Evolutionary conservation across 1,140 invertebrate genomes (phyloP).

Genomic region (Nomia melanderi): DNA sequence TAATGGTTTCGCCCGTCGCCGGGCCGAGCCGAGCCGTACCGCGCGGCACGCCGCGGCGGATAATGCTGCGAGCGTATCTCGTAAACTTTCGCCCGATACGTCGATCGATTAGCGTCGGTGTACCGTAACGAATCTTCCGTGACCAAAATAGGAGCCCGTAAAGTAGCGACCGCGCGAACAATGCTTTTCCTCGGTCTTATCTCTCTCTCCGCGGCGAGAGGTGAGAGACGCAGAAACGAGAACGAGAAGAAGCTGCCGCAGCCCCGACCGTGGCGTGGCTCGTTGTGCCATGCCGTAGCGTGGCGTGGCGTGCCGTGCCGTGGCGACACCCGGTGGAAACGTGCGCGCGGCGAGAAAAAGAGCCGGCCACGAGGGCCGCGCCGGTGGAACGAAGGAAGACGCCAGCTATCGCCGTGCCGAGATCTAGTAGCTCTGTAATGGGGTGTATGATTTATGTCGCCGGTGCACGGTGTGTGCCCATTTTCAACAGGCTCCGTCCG

Average conservation of each 20-base stretch:
- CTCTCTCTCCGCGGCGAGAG: background rate
- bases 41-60: too few relatives aligned
- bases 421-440: conserved; percentile 77
- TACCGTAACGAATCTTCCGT: conserved; percentile 37
- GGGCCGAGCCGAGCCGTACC: too few relatives aligned
- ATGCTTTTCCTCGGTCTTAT: conserved; percentile 42
- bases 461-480: conserved; percentile 55
- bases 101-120: conserved; percentile 39
- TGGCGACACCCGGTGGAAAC: conserved; percentile 25
- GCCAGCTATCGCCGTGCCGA: conserved; percentile 68
- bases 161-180: conserved; percentile 26
- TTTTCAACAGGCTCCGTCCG: conserved; percentile 66
- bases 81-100: conserved; percentile 11
- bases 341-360: conserved; percentile 44
- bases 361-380: conserved; percentile 24
- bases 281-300: background rate
- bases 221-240: conserved; percentile 30
- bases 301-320: background rate
- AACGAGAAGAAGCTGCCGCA: conserved; percentile 15
- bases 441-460: conserved; percentile 78
- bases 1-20: background rate
- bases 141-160: conserved; percentile 28
- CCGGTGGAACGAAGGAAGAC: conserved; percentile 38
- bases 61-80: too few relatives aligned
- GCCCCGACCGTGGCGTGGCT: background rate